Conservation (phyloP, 2,113 vertebrate species). For the Harpagus bidentatus region DNA sequence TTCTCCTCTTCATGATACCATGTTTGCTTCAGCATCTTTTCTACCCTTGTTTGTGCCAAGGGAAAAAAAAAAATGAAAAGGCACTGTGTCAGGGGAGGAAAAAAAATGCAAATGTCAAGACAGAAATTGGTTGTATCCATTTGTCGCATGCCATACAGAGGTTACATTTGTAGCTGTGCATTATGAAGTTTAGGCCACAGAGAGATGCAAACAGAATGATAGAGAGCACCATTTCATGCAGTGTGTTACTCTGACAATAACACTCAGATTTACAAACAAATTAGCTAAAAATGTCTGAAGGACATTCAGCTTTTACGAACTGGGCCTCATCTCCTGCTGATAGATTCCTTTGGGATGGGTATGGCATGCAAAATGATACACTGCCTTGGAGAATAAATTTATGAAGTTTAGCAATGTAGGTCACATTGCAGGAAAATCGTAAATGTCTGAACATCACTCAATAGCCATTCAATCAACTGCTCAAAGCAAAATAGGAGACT, state of each 20-base stretch:
- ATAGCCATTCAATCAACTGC: slow-evolving; percentile 33
- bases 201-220: slow-evolving; percentile 29
- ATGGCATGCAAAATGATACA: slow-evolving; percentile 36
- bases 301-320: slow-evolving; percentile 70
- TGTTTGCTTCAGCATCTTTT: neutral
- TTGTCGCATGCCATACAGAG: neutral
- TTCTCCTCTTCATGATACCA: neutral
- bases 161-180: neutral
- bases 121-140: neutral
- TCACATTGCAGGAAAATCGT: slow-evolving; percentile 46
- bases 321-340: slow-evolving; percentile 73
- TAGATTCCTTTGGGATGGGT: slow-evolving; percentile 62
- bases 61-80: neutral
- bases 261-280: slow-evolving; percentile 74
- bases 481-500: slow-evolving; percentile 29
- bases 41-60: neutral
- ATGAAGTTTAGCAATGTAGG: slow-evolving; percentile 67
- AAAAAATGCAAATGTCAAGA: neutral
- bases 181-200: slow-evolving; percentile 26
- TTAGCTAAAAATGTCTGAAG: slow-evolving; percentile 71
- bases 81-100: neutral
- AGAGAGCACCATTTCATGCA: slow-evolving; percentile 26
- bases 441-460: slow-evolving; percentile 43
- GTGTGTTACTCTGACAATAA: slow-evolving; percentile 59
- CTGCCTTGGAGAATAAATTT: slow-evolving; percentile 59